Evolutionary conservation across 2,113 vertebrate genomes (phyloP), one percentile per base, ranked within the genome.

Genomic region (Argyrosomus japonicus): DNA sequence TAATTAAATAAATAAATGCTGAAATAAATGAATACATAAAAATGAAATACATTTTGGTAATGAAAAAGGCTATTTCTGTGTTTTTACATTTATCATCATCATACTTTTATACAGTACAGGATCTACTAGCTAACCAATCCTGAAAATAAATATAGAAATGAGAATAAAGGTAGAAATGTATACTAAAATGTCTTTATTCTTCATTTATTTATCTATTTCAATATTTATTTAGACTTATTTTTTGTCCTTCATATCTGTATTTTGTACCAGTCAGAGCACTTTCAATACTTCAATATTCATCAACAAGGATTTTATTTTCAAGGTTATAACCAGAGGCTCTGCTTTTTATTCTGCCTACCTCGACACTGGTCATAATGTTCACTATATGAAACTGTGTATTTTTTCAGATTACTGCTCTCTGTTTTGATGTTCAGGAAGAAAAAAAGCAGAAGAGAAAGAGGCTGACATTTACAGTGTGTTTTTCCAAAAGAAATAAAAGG

Each of bases 291-390:
- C 6, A 32, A 6, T 40, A 3, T 56, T 69, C 10, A 60, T 47
- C n/a, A 64, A 7, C 50, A 27, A n/a, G 5, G 29, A 13, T n/a
- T 64, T 63, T 23, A 60, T 62, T 77, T 58, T 70, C 50, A 53
- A 19, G 36, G 43, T 23, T 86, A 13, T 27, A 56, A 68, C 27
- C 9, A 4, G 27, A 61, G 36, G 60, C 53, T 68, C 9, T 48
- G 17, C 29, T 68, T 83, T 71, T 70, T 56, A 51, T 70, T 73
- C 18, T 56, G 27, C 45, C 19, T 43, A 21, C 48, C n/a, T 43
- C 40, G 21, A n/a, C 43, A 27, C 25, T 53, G 23, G 23, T 40
- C 67, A 75, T 56, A 79, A 83, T 75, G 75, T 40, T 64, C 12
- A 54, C 21, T 8, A 19, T 32, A 36, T 14, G 45, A 47, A 47